phyloP scores from a whole-genome alignment of 2,888 invertebrate species.

The Vannuccia rotundouncinata region DNA sequence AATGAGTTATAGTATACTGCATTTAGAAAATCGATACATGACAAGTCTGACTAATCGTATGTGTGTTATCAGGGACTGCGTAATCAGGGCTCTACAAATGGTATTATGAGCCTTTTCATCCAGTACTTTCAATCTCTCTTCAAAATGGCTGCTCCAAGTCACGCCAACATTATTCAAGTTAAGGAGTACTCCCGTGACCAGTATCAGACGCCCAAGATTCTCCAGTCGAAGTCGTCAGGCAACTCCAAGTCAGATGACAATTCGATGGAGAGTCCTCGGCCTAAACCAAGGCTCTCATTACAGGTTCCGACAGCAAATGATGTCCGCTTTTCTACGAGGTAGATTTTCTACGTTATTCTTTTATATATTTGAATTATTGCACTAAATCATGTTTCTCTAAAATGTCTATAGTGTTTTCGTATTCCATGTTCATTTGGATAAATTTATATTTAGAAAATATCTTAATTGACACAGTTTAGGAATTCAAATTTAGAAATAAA shows the following conservation, averaged over 20 bases:
- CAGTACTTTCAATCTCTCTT: slow-evolving; percentile 35
- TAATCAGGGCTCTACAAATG: slow-evolving; percentile 57
- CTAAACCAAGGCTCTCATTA: background rate
- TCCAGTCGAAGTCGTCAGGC: background rate
- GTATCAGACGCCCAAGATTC: background rate
- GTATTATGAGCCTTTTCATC: slow-evolving; percentile 56
- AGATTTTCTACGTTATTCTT: too few relatives aligned
- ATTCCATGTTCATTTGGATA: too few relatives aligned
- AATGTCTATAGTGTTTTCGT: too few relatives aligned
- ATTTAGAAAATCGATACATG: too few relatives aligned
- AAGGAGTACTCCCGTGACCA: background rate
- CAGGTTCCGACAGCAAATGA: background rate
- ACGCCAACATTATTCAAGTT: slow-evolving; percentile 12
- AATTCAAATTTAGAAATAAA: too few relatives aligned
- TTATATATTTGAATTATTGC: too few relatives aligned
- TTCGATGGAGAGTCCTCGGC: background rate
- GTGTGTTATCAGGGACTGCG: slow-evolving; percentile 54
- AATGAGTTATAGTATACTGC: too few relatives aligned
- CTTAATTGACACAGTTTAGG: too few relatives aligned
- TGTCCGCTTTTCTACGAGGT: slow-evolving; percentile 4
- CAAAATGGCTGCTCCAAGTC: slow-evolving; percentile 1
- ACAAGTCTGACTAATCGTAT: too few relatives aligned
- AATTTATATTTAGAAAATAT: too few relatives aligned
- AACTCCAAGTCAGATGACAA: background rate
- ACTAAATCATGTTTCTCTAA: too few relatives aligned